A percentile compares a stretch with the other conserved stretches of the same genome.
Evolutionary conservation across 64 coral and sea anemone genomes (phyloP).

Genomic region (Stichodactyla helianthus): DNA sequence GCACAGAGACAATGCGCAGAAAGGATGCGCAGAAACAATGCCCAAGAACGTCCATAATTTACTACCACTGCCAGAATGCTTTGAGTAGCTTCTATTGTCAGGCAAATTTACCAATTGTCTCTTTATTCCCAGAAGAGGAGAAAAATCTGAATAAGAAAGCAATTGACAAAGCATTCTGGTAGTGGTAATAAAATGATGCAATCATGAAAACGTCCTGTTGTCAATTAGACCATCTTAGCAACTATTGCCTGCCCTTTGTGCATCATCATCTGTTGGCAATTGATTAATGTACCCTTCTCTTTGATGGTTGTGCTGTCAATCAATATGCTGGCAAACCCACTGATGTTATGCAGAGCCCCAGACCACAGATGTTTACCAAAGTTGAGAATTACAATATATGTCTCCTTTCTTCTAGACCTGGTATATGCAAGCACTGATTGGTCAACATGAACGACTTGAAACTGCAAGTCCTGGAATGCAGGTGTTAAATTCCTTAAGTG

Average conservation of each 20-base stretch:
- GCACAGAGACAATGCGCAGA: no score
- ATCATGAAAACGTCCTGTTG: not conserved
- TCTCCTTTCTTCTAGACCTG: slow-evolving; percentile 7
- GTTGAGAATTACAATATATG: slow-evolving; percentile 58
- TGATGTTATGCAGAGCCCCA: slow-evolving; percentile 32
- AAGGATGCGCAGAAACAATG: no score
- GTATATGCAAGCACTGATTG: slow-evolving; percentile 48
- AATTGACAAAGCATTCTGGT: no score
- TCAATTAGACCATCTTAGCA: slow-evolving; percentile 19
- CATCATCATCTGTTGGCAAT: slow-evolving; percentile 24
- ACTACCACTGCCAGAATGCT: no score
- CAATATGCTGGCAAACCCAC: slow-evolving; percentile 36
- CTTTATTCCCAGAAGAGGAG: no score
- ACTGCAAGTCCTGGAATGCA: slow-evolving; percentile 53
- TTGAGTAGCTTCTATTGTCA: no score
- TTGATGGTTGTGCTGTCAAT: slow-evolving; percentile 68
- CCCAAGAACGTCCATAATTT: no score
- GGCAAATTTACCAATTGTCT: no score
- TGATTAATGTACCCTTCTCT: slow-evolving; percentile 26
- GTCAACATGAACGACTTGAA: slow-evolving; percentile 57
- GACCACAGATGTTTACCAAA: slow-evolving; percentile 52
- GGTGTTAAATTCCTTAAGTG: slow-evolving; percentile 33
- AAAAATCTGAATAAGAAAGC: no score
- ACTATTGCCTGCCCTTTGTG: slow-evolving; percentile 75
- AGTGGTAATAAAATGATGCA: no score